Percentiles rank a stretch among this genome's conserved stretches.
phyloP scores from a whole-genome alignment of 1,140 invertebrate species.

The Procambarus clarkii region DNA sequence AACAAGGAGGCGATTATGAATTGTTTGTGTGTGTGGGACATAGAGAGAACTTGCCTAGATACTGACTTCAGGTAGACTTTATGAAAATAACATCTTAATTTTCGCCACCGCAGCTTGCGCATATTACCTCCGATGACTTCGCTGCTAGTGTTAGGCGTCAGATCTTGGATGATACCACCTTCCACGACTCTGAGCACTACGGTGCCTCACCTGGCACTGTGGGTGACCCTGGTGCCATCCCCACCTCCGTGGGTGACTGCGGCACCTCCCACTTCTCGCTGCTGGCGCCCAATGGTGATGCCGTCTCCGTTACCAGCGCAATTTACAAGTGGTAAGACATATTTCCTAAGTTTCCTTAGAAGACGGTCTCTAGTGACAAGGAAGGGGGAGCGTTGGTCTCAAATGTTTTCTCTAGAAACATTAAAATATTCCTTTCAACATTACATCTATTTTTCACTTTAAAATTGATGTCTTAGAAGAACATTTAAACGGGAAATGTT shows the following conservation, averaged over 20 bases:
- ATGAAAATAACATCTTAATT: background rate
- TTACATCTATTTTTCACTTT: too few species aligned
- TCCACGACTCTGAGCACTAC: background rate
- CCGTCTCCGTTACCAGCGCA: constrained; percentile 93
- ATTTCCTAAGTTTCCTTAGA: too few species aligned
- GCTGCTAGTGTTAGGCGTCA: background rate
- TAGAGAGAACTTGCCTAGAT: too few species aligned
- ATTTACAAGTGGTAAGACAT: constrained; percentile 90
- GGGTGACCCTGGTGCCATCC: background rate
- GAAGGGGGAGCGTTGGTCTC: too few species aligned
- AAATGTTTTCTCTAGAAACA: too few species aligned
- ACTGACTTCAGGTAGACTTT: too few species aligned
- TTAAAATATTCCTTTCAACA: too few species aligned
- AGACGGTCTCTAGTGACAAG: too few species aligned
- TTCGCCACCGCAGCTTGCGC: background rate
- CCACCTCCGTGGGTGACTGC: background rate
- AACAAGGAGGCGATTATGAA: too few species aligned
- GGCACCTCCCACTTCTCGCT: constrained; percentile 87
- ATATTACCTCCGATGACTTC: background rate
- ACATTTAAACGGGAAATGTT: too few species aligned
- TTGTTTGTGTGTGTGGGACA: too few species aligned
- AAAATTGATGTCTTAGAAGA: too few species aligned
- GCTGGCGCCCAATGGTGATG: constrained; percentile 90
- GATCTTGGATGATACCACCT: background rate
- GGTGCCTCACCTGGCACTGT: background rate